Base-by-base conservation (phyloP, 2,888 invertebrate genomes). In the Micropterix aruncella region DNA sequence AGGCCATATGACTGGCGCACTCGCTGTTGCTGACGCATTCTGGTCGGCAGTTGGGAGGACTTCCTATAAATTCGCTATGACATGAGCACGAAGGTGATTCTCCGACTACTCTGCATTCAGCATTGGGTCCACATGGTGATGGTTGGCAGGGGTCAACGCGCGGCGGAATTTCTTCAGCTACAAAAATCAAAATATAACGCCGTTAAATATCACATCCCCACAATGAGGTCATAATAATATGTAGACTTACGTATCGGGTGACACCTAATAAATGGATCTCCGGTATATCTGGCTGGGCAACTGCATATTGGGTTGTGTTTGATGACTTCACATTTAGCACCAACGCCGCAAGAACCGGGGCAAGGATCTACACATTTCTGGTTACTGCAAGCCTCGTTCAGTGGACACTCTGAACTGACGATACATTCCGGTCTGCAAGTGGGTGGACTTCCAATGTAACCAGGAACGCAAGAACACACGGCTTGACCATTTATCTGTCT, bases 301-400 rank as follows among this genome's bases (percentile, higher is more conserved):
- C 77, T 79, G 59, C 87, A 87, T 58, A 84, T 83, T 3, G 87
- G 87, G 61, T 80, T 85, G 55, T 89, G 84, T 59, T 83, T 84
- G 41, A 86, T 77, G 18, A 88, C 83, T 62, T 80, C 76, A 57
- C 89, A 89, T 51, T 73, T 70, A 2, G 88, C 84, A 50, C 69
- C 70, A 18, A 83, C 66, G 16, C 89, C 89, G 57, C 89, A 89
- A n/a, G 83, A 77, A 53, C 85, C 86, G 44, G 76, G 77, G 56
- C 89, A 89, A n/a, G 89, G 88, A 59, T 88, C 79, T 19, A 77
- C 67, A 57, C 90, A 90, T 64, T 83, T 84, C 58, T 81, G 80
- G 57, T 86, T 87, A 44, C 75, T 77, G 55, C 87, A 88, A 3
- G 86, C 81, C 63, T 82, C 75, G 51, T 75, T 80, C 40, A 79